Percentiles rank a stretch among this genome's conserved stretches.
Conservation (phyloP, 2,113 vertebrate species). For the Pholis gunnellus region DNA sequence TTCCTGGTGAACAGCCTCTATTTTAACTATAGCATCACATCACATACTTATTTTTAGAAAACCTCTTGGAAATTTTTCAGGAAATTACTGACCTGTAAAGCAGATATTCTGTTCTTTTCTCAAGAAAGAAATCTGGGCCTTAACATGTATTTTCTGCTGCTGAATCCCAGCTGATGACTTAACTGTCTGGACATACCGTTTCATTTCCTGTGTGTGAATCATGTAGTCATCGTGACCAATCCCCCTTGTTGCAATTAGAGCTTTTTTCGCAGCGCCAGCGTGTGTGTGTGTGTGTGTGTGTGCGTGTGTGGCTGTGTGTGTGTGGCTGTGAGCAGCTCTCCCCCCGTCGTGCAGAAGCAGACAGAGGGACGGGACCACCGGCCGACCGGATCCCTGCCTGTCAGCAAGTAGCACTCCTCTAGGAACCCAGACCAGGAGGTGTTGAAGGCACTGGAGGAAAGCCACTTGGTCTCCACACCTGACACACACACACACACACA, state of each 20-base stretch:
- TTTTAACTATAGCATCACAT: neutral
- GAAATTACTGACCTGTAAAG: conserved; percentile 4
- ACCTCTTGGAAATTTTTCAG: neutral
- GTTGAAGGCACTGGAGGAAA: conserved; percentile 28
- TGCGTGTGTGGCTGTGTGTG: conserved; percentile 7
- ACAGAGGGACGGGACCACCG: conserved; percentile 49
- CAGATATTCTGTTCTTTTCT: neutral
- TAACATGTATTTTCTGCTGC: conserved; percentile 21
- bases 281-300: conserved; percentile 5
- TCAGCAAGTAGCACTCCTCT: conserved; percentile 49
- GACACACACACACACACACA: conserved; percentile 17
- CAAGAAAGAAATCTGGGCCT: conserved; percentile 1
- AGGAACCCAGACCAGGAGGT: conserved; percentile 21
- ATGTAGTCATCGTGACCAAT: conserved; percentile 1
- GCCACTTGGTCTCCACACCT: conserved; percentile 59
- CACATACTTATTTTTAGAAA: neutral
- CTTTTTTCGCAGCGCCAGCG: neutral
- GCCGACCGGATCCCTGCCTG: conserved; percentile 58
- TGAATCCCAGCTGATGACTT: conserved; percentile 11
- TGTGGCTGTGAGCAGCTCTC: conserved; percentile 29
- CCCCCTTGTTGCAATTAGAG: conserved; percentile 38
- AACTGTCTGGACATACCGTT: conserved; percentile 6
- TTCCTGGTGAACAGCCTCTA: neutral
- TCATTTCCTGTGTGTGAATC: conserved; percentile 50
- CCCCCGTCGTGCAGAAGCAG: conserved; percentile 3